Conservation (phyloP, 1,140 invertebrate species). For the Philopotamus ludificatus region DNA sequence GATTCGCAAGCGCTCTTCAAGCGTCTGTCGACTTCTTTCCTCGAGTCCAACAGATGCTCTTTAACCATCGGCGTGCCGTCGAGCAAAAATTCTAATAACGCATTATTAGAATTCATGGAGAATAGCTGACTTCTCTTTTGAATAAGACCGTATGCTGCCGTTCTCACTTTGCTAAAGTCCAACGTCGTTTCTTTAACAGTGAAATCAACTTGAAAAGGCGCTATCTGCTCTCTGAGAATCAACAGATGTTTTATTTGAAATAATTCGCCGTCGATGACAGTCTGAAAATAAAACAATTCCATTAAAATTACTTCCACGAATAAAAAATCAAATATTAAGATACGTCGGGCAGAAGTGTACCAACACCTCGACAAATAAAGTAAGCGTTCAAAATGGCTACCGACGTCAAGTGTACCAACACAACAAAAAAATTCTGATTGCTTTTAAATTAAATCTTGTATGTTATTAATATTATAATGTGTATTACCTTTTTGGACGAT, state of each 20-base stretch:
- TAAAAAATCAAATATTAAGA: no score
- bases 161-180: conserved; percentile 88
- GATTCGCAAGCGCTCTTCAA: conserved; percentile 89
- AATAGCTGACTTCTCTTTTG: conserved; percentile 87
- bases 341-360: no score
- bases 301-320: no score
- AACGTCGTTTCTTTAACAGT: conserved; percentile 87
- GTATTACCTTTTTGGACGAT: conserved; percentile 61
- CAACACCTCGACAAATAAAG: no score
- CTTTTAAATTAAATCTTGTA: no score
- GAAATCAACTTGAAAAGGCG: conserved; percentile 96
- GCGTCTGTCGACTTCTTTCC: conserved; percentile 91
- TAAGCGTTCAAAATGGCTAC: no score
- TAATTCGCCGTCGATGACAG: conserved; percentile 84
- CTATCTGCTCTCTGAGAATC: conserved; percentile 95
- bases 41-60: conserved; percentile 89
- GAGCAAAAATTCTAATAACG: conserved; percentile 86
- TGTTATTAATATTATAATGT: no score
- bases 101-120: conserved; percentile 84
- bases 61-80: conserved; percentile 89
- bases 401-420: no score
- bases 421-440: no score
- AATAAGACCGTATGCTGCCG: conserved; percentile 81
- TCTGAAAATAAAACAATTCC: conserved; percentile 49
- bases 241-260: conserved; percentile 98